These are phyloP conservation scores for Callipepla squamata DNA, from an alignment of 2,113 vertebrate species.

Conservation along the genomic window DNA sequence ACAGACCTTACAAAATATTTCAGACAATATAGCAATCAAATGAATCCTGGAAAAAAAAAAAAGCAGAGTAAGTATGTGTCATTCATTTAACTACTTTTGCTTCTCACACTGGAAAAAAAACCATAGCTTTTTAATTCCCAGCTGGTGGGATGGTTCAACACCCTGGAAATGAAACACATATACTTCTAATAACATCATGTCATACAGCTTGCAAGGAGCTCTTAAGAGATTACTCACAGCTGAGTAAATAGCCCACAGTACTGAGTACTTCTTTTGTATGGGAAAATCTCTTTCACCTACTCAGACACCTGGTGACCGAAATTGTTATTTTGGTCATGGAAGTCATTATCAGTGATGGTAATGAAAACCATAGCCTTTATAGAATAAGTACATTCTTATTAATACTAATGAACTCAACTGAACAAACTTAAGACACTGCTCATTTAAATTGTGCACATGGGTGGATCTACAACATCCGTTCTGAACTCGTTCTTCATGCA, in stretches of 20 bases:
- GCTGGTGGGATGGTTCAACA: background rate
- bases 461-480: background rate
- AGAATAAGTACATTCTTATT: background rate
- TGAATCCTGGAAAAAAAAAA: background rate
- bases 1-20: slow-evolving; percentile 1
- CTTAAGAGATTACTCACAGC: background rate
- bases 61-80: background rate
- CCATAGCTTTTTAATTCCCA: background rate
- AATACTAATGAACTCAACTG: background rate
- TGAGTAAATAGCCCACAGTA: background rate
- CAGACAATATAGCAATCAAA: background rate
- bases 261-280: background rate
- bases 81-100: background rate
- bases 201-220: background rate
- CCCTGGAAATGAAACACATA: slow-evolving; percentile 18
- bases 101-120: background rate
- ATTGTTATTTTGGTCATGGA: background rate
- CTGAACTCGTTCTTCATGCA: background rate
- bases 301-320: background rate
- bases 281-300: background rate
- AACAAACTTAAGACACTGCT: background rate
- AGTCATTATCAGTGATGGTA: accelerated
- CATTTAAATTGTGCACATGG: background rate
- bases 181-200: background rate
- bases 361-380: background rate